A percentile compares a stretch with the other conserved stretches of the same genome.
phyloP scores from a whole-genome alignment of 2,797 vertebrate species.

The Danio aesculapii region DNA sequence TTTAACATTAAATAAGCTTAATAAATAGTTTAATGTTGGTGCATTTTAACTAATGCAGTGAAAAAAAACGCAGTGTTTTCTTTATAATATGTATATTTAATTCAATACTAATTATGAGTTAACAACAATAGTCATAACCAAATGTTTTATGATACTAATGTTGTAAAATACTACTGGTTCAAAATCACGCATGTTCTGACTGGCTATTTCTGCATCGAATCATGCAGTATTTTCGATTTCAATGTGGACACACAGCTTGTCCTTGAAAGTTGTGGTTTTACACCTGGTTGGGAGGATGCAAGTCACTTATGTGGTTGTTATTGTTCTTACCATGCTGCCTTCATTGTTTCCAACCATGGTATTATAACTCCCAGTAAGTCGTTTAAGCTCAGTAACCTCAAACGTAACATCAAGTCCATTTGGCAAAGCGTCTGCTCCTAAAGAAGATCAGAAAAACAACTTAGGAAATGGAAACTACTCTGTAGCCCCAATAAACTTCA shows the following conservation, averaged over 20 bases:
- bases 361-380: constrained; percentile 95
- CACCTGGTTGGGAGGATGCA: background rate
- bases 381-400: constrained; percentile 90
- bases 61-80: no score
- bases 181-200: background rate
- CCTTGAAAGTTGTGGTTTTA: background rate
- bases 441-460: constrained; percentile 14
- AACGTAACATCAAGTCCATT: constrained; percentile 95
- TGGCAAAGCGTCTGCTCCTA: constrained; percentile 90
- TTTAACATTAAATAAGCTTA: no score
- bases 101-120: background rate
- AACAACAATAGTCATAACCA: background rate
- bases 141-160: background rate
- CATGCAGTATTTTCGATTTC: no score
- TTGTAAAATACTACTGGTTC: background rate
- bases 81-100: background rate
- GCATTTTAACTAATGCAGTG: no score
- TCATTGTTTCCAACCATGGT: constrained; percentile 99
- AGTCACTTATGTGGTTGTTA: background rate
- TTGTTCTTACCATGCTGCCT: constrained; percentile 92
- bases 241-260: background rate
- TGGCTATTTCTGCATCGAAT: no score
- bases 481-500: no score
- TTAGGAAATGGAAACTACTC: background rate
- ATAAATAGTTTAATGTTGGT: no score